These are phyloP conservation scores for Caiman crocodilus DNA, from an alignment of 2,797 vertebrate species.

Conservation along the genomic window DNA sequence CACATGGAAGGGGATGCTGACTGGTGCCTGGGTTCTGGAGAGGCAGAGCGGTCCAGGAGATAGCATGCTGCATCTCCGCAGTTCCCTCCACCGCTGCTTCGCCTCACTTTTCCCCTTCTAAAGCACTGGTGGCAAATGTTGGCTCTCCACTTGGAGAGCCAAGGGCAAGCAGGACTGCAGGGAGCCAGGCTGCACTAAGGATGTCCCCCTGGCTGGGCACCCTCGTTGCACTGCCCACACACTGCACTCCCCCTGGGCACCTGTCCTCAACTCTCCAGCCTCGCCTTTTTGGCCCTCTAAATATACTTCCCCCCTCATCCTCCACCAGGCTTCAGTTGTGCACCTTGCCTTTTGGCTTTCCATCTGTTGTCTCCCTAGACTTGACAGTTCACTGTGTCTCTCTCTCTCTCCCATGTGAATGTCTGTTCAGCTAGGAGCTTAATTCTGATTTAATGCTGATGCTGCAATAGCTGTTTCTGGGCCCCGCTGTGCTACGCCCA, in stretches of 20 bases:
- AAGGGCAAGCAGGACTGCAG: neutral
- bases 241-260: neutral
- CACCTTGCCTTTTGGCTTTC: neutral
- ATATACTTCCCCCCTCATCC: neutral
- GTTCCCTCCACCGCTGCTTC: neutral
- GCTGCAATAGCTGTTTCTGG: neutral
- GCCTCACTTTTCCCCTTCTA: neutral
- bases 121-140: rapidly evolving
- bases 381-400: conserved; percentile 37
- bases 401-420: conserved; percentile 46
- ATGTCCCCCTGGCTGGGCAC: rapidly evolving
- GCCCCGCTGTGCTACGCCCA: conserved; percentile 21
- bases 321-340: neutral
- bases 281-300: neutral
- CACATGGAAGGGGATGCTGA: neutral
- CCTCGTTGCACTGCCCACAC: neutral
- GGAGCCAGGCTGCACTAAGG: rapidly evolving
- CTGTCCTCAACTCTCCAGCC: neutral
- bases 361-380: neutral
- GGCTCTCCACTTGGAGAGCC: neutral
- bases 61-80: neutral
- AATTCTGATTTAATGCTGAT: conserved; percentile 67
- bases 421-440: conserved; percentile 61
- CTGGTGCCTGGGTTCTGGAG: neutral
- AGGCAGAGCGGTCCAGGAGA: neutral